Evolutionary conservation across 2,797 vertebrate species (phyloP).

Genomic region (Pteronotus mesoamericanus): DNA sequence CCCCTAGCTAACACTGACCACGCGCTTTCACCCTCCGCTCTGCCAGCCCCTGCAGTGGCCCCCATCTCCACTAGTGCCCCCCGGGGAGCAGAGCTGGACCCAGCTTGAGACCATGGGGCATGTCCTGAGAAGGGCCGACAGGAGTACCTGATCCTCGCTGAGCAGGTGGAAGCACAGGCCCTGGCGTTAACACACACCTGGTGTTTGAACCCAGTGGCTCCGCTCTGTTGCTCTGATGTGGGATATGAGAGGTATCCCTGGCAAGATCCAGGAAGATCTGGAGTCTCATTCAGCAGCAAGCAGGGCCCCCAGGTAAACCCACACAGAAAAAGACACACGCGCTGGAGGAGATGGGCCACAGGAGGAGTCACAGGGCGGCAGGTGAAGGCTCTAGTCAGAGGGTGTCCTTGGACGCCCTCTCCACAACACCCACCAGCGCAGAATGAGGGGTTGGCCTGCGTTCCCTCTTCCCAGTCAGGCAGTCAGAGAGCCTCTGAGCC

Average conservation of each 20-base stretch:
- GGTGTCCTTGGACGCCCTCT: neutral
- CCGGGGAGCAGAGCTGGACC: neutral
- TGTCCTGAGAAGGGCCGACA: neutral
- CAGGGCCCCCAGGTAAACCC: neutral
- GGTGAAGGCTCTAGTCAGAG: neutral
- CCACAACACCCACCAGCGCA: too few species aligned
- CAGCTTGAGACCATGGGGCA: neutral
- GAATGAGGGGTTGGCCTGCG: neutral
- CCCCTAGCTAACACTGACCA: neutral
- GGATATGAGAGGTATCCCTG: neutral
- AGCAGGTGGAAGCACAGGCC: fast-evolving
- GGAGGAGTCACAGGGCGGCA: neutral
- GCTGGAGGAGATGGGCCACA: neutral
- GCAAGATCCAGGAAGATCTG: neutral
- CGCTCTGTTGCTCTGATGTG: neutral
- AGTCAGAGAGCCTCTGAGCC: neutral
- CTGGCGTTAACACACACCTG: neutral
- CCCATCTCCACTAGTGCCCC: neutral
- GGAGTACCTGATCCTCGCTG: neutral
- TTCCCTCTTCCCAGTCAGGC: neutral
- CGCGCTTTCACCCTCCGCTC: neutral
- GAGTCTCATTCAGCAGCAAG: neutral
- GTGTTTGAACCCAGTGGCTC: neutral
- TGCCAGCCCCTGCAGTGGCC: neutral
- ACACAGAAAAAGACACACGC: neutral